Percentiles rank a stretch among this genome's conserved stretches.
Conservation (phyloP, 2,888 invertebrate genomes). For the Bombylius discolor region DNA sequence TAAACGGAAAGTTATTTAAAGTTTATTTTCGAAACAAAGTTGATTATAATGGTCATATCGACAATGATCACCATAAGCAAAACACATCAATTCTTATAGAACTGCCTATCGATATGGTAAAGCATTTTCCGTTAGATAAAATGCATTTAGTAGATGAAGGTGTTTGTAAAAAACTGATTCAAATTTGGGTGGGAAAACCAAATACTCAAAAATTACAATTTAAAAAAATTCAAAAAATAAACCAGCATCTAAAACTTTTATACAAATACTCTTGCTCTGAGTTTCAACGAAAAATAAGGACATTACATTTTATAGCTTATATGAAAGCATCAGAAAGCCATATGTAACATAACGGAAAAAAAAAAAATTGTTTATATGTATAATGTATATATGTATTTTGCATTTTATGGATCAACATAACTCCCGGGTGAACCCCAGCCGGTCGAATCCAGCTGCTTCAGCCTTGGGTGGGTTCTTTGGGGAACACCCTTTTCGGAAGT, state of each 20-base stretch:
- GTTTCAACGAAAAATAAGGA: background rate
- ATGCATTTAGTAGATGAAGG: background rate
- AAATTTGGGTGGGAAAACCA: background rate
- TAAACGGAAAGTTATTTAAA: background rate
- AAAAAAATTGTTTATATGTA: too few relatives aligned
- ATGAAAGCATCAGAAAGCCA: background rate
- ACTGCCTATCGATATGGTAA: background rate
- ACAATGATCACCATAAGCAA: background rate
- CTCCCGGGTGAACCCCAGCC: too few relatives aligned
- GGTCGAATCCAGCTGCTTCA: too few relatives aligned
- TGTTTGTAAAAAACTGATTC: background rate
- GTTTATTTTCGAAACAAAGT: background rate
- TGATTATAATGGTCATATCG: background rate
- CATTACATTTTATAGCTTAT: background rate
- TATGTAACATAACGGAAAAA: too few relatives aligned
- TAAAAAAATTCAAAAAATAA: background rate
- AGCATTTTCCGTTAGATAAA: background rate
- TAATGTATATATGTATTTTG: too few relatives aligned
- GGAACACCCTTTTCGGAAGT: too few relatives aligned
- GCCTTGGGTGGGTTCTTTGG: too few relatives aligned
- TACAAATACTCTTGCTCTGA: background rate
- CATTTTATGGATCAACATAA: too few relatives aligned
- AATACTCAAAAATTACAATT: background rate
- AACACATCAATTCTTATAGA: background rate
- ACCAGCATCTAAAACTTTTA: background rate